Conservation (phyloP, 2,797 vertebrate species). For the Podarcis lilfordi region DNA sequence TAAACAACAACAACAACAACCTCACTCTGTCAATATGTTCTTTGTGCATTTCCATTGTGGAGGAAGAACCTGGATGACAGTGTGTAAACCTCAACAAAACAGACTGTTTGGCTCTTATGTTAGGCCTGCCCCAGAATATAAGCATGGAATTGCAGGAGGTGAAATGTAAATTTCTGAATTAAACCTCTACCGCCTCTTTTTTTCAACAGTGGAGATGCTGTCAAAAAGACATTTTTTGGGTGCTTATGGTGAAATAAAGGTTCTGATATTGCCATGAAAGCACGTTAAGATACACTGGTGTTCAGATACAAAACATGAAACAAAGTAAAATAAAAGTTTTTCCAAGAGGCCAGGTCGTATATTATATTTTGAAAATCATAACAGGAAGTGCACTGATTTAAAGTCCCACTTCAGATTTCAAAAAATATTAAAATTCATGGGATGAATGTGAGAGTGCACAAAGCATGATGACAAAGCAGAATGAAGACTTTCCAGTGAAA, state of each 20-base stretch:
- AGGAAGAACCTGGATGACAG: neutral
- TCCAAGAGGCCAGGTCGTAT: neutral
- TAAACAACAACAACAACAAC: neutral
- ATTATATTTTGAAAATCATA: neutral
- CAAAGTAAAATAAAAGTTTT: neutral
- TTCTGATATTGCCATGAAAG: neutral
- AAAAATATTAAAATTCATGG: neutral
- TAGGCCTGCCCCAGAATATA: neutral
- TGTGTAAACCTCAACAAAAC: neutral
- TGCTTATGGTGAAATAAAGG: neutral
- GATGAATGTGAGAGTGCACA: neutral
- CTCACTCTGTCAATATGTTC: conserved; percentile 15
- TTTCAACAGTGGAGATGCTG: neutral
- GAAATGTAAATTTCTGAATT: neutral
- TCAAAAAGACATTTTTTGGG: neutral
- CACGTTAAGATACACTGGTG: neutral
- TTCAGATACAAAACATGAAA: neutral
- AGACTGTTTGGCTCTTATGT: neutral
- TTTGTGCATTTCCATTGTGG: conserved; percentile 6
- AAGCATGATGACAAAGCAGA: neutral
- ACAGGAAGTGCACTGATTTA: neutral
- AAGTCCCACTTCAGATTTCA: neutral
- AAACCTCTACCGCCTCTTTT: neutral
- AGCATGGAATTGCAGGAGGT: neutral
- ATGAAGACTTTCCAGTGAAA: neutral